phyloP scores from a whole-genome alignment of 2,113 vertebrate genomes.

The Tiliqua scincoides region DNA sequence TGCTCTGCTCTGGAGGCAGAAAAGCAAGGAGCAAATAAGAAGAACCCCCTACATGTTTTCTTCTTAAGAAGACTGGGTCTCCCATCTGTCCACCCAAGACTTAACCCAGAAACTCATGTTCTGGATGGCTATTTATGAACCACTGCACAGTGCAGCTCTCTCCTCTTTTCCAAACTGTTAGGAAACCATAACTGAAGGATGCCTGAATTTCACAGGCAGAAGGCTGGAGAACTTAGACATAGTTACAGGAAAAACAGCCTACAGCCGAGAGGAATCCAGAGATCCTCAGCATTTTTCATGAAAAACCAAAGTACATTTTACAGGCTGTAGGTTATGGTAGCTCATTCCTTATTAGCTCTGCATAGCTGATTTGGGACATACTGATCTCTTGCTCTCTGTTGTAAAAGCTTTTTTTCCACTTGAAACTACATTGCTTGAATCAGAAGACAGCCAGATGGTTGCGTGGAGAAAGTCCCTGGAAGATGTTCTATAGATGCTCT shows the following conservation, averaged over 20 bases:
- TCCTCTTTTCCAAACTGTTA: constrained; percentile 48
- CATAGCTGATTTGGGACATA: constrained; percentile 34
- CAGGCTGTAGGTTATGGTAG: constrained; percentile 41
- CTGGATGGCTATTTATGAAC: constrained; percentile 40
- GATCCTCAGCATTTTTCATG: constrained; percentile 43
- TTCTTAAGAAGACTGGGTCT: constrained; percentile 10
- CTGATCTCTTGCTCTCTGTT: constrained; percentile 17
- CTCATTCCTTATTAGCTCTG: constrained; percentile 29
- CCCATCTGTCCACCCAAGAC: constrained; percentile 5
- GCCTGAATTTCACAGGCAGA: constrained; percentile 54
- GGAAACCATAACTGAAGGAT: constrained; percentile 30
- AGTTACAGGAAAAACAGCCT: constrained; percentile 34
- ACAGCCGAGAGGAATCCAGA: constrained; percentile 11
- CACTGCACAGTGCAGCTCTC: constrained; percentile 15
- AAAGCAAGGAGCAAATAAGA: not conserved
- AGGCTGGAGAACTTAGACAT: constrained; percentile 58
- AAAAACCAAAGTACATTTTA: constrained; percentile 67
- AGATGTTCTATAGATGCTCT: fast-evolving
- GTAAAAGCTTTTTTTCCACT: constrained; percentile 32
- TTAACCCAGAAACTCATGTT: constrained; percentile 29
- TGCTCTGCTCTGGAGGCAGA: not conserved
- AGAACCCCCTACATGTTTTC: constrained; percentile 23
- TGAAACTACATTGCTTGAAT: constrained; percentile 24
- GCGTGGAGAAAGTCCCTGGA: not conserved
- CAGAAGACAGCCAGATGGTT: not conserved